Evolutionary conservation across 2,113 vertebrate species (phyloP).

Genomic region (Limanda limanda): DNA sequence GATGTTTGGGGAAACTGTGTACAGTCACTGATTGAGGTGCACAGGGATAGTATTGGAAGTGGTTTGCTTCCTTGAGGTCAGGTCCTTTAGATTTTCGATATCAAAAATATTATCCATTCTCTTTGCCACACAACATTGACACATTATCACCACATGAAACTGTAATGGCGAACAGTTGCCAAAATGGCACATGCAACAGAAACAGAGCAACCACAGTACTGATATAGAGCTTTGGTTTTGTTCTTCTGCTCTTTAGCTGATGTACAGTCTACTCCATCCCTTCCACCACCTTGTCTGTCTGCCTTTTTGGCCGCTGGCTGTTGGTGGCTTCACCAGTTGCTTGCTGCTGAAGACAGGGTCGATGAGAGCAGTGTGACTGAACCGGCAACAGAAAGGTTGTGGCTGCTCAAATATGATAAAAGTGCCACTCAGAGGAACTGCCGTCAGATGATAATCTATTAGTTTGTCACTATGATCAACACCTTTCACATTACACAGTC

Average conservation of each 20-base stretch:
- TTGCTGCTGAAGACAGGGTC: background rate
- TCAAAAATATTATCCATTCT: background rate
- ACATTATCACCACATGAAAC: background rate
- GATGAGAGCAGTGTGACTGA: constrained; percentile 2
- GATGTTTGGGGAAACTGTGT: constrained; percentile 5
- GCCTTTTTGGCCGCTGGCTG: background rate
- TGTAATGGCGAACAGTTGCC: background rate
- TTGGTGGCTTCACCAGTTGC: background rate
- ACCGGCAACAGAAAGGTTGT: background rate
- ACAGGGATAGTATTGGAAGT: background rate
- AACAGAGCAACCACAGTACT: background rate
- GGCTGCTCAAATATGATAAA: background rate
- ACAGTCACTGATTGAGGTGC: too few relatives aligned
- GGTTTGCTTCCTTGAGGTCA: background rate
- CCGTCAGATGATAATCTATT: background rate
- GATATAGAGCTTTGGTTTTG: too few relatives aligned
- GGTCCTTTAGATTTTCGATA: background rate
- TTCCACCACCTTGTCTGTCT: too few relatives aligned
- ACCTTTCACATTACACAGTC: constrained; percentile 22
- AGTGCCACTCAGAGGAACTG: constrained; percentile 1
- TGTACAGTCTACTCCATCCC: background rate
- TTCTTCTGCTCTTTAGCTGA: background rate
- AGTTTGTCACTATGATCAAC: background rate
- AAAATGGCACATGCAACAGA: background rate
- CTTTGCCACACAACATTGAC: background rate